Evolutionary conservation across 1,140 invertebrate genomes (phyloP), one percentile per base, ranked within the genome.

Genomic region (Dendrolimus kikuchii): DNA sequence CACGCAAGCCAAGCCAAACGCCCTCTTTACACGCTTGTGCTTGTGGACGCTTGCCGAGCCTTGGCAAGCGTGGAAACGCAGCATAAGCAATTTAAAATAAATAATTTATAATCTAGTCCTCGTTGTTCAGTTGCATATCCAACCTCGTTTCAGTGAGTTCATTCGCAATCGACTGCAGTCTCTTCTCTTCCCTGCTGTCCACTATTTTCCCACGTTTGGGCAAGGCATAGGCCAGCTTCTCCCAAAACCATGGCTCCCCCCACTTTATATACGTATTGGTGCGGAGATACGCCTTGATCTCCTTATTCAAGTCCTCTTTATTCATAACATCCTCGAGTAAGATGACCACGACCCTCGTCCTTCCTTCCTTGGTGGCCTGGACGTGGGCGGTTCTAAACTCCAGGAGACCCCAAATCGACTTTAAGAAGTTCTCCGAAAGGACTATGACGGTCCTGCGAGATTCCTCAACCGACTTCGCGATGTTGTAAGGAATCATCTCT

Each of bases 241-340:
- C 90, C 94, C 95, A 97, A 69, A 98, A 97, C 90, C 92, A 92
- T 5, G 92, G 92, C 71, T 96, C 94, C n/a, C 91, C 93, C 92
- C 93, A 95, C 64, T 94, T 90, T 0, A 98, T 88, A 67, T 96
- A 98, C 0, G 96, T 98, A 74, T 96, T 97, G 67, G 92, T 94
- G 8, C 90, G 90, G 0, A 97, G 72, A 65, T 97, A 96, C 0
- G 91, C 88, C 58, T 92, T 90, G 0, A 97, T 77, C 64, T 97
- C 94, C 3, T 91, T 84, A 57, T 95, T 93, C 46, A 96, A 71
- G 40, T 91, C 84, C 0, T 91, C 89, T 4, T 87, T 86, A 0
- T 90, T 83, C 0, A 91, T 90, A 3, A 95, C 88, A 40, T 96
- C 94, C 3, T 92, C 94, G 55, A 93, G 91, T 0, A 97, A 71